These are phyloP conservation scores for Esperia sulphurella DNA, from an alignment of 2,888 invertebrate genomes.

Conservation along the genomic window DNA sequence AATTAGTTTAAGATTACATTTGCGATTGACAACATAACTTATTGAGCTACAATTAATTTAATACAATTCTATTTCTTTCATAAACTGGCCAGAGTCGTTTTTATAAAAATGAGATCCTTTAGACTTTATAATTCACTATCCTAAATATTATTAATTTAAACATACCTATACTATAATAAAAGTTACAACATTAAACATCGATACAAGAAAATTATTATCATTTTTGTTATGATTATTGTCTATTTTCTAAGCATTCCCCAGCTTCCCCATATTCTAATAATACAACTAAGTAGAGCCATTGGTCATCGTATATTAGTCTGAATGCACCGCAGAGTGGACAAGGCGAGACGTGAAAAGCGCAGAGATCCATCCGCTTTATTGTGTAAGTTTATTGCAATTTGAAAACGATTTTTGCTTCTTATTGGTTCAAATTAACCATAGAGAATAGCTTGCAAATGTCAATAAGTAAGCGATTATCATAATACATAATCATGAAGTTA, in stretches of 20 bases:
- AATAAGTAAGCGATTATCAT: no score
- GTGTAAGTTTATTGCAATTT: no score
- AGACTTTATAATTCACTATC: conserved; percentile 12
- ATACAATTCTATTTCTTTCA: conserved; percentile 31
- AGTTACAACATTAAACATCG: conserved; percentile 54
- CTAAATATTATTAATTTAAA: conserved; percentile 10
- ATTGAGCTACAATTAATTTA: conserved; percentile 29
- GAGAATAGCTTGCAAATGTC: no score
- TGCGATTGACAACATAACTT: conserved; percentile 68
- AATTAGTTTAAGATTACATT: conserved; percentile 37
- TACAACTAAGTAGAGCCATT: conserved; percentile 7
- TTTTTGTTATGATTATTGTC: conserved; percentile 54
- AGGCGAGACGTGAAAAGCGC: conserved; percentile 5
- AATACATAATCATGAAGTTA: no score
- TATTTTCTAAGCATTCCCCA: conserved; percentile 29
- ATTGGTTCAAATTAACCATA: no score
- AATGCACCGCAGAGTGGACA: neutral
- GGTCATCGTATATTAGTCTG: conserved; percentile 7
- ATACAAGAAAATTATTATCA: conserved; percentile 27
- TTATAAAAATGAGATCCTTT: conserved; percentile 49
- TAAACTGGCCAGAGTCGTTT: conserved; percentile 65
- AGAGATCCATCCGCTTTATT: neutral
- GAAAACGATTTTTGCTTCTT: no score
- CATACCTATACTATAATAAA: conserved; percentile 17
- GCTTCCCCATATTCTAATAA: conserved; percentile 17